Base-by-base conservation (phyloP, 23 tunicate genomes). In the Halocynthia aurantium region DNA sequence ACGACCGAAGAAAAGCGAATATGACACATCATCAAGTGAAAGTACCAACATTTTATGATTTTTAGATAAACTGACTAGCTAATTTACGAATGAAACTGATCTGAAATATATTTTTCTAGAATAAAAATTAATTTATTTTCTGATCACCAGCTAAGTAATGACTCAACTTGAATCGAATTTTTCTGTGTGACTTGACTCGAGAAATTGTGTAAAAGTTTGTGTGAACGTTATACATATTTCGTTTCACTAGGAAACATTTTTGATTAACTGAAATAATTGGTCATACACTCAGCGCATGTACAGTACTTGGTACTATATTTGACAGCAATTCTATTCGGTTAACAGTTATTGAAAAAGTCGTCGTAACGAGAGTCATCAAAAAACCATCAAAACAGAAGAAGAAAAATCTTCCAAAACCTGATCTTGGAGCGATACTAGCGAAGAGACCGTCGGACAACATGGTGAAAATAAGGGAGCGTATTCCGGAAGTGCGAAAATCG, bases 1-100 rank as follows among this genome's bases (percentile, higher is more conserved):
- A 65, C n/a, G 70, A 65, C 17, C 22, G 31, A 65, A 11, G 19
- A 49, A 65, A 11, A 65, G 70, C 70, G 70, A 65, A 9, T 65
- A 65, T 6, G 70, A 65, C 10, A 65, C 31, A 15, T 20, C 22
- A 10, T 9, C 22, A 65, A 65, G 22, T 65, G 70, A 65, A 10
- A 49, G 70, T 65, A 13, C 15, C 63, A n/a, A 13, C 15, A n/a
- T 58, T 13, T 58, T n/a, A 58, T 2, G 17, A 15, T 13, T 58
- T 58, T 2, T 58, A 31, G 44, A 31, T 31, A 31, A 31, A 31
- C 44, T 31, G 44, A 31, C 44, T 4, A 0, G 44, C 44, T 31
- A 4, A 31, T 31, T 31, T 31, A 31, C 4, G 44, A 31, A 58
- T 58, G 63, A 0, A n/a, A n/a, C 17, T 58, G n/a, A 58, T 58